Percentiles rank a stretch among this genome's conserved stretches.
These are phyloP conservation scores for Rhabdornis inornatus DNA, from an alignment of 2,113 vertebrate species.

Conservation along the genomic window DNA sequence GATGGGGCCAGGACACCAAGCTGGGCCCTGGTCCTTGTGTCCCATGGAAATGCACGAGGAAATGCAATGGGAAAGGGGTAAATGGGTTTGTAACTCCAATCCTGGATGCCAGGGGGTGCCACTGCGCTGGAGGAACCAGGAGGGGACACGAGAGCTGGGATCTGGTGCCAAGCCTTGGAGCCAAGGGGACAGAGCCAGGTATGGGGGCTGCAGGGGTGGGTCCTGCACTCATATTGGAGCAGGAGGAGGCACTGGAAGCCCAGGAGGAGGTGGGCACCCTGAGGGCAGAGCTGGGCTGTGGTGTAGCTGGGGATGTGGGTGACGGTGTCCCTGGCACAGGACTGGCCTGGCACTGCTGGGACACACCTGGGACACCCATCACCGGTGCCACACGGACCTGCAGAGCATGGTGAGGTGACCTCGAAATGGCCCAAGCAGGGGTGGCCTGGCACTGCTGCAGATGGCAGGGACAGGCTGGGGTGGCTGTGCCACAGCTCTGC, in stretches of 20 bases:
- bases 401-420: constrained; percentile 18
- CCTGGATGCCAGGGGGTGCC: constrained; percentile 42
- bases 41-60: fast-evolving
- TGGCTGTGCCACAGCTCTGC: not conserved
- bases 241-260: not conserved
- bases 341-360: not conserved
- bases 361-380: constrained; percentile 22
- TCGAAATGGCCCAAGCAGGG: not conserved
- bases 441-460: not conserved
- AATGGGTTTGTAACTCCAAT: fast-evolving
- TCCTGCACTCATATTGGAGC: not conserved
- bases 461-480: not conserved
- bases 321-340: not conserved
- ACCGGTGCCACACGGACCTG: not conserved
- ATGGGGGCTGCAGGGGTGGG: fast-evolving
- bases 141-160: constrained; percentile 21
- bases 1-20: not conserved
- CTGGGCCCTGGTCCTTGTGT: not conserved
- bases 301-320: fast-evolving
- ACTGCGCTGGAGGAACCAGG: constrained; percentile 11
- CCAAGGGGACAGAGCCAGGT: constrained; percentile 61
- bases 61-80: fast-evolving
- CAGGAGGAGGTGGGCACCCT: not conserved
- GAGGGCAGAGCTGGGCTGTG: fast-evolving
- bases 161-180: not conserved